Evolutionary conservation across 1,140 invertebrate genomes (phyloP).

Genomic region (Oedothorax gibbosus): DNA sequence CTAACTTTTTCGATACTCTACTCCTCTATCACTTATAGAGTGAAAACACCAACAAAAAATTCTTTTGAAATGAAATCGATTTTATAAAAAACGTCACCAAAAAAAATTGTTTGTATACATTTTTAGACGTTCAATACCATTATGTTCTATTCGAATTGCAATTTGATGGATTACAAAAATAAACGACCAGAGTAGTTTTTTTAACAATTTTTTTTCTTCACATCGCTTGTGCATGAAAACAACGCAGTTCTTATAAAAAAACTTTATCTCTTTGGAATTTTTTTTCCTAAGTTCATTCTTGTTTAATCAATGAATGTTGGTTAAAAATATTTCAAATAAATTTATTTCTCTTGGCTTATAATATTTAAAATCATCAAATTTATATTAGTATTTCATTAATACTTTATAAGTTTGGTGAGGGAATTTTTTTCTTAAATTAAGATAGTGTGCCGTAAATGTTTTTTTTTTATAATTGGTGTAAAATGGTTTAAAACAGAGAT

Average conservation of each 20-base stretch:
- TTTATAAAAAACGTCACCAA: conserved; percentile 20
- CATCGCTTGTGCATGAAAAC: too few species aligned
- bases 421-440: too few species aligned
- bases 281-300: background rate
- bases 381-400: too few species aligned
- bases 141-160: conserved; percentile 3
- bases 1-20: conserved; percentile 31
- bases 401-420: too few species aligned
- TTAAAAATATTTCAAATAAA: too few species aligned
- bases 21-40: conserved; percentile 6
- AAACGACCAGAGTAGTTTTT: background rate
- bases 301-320: background rate
- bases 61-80: conserved; percentile 17
- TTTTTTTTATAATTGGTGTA: too few species aligned
- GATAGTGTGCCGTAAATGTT: too few species aligned
- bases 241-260: too few species aligned
- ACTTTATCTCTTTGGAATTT: background rate
- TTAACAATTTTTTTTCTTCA: background rate
- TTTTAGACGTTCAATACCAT: conserved; percentile 38
- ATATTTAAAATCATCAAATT: too few species aligned
- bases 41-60: conserved; percentile 4
- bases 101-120: conserved; percentile 10
- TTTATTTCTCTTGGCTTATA: too few species aligned
- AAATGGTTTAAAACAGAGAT: too few species aligned
- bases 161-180: conserved; percentile 23